Percentiles rank a stretch among this genome's conserved stretches.
Conservation (phyloP, 35 echinoderm and acorn worm genomes). For the Strongylocentrotus purpuratus region DNA sequence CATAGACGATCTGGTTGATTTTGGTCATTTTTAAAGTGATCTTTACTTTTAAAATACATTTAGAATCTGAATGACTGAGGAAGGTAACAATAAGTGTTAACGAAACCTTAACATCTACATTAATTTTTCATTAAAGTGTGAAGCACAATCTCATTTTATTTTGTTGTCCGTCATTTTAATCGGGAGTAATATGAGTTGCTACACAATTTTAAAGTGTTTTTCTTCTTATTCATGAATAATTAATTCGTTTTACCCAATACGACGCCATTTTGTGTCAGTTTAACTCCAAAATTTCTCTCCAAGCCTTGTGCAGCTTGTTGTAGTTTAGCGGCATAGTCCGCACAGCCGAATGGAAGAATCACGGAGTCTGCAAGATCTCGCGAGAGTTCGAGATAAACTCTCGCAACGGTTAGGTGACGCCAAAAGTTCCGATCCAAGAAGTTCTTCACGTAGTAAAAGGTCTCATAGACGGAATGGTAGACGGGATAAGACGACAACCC, state of each 20-base stretch:
- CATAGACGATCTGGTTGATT: too few species aligned
- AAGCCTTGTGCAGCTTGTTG: conserved; percentile 53
- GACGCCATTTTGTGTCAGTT: conserved; percentile 23
- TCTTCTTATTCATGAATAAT: too few species aligned
- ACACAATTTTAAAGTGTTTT: too few species aligned
- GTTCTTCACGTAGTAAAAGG: conserved; percentile 75
- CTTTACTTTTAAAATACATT: too few species aligned
- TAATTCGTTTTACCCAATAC: conserved; percentile 71
- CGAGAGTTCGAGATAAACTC: conserved; percentile 78
- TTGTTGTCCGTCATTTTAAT: too few species aligned
- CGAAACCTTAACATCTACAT: too few species aligned
- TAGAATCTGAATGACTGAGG: too few species aligned
- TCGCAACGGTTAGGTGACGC: conserved; percentile 67
- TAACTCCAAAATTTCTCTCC: conserved; percentile 55
- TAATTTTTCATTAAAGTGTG: too few species aligned
- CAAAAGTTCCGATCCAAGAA: conserved; percentile 78
- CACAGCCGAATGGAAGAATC: conserved; percentile 73
- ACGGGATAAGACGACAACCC: conserved; percentile 84
- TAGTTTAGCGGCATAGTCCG: conserved; percentile 78
- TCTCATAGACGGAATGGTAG: conserved; percentile 93
- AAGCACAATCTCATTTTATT: too few species aligned
- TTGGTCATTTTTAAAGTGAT: too few species aligned
- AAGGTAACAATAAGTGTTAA: too few species aligned
- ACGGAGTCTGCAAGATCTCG: conserved; percentile 84
- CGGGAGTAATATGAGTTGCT: too few species aligned